Evolutionary conservation across 2,888 invertebrate genomes (phyloP), one percentile per base, ranked within the genome.

Genomic region (Drosophila sordidula): DNA sequence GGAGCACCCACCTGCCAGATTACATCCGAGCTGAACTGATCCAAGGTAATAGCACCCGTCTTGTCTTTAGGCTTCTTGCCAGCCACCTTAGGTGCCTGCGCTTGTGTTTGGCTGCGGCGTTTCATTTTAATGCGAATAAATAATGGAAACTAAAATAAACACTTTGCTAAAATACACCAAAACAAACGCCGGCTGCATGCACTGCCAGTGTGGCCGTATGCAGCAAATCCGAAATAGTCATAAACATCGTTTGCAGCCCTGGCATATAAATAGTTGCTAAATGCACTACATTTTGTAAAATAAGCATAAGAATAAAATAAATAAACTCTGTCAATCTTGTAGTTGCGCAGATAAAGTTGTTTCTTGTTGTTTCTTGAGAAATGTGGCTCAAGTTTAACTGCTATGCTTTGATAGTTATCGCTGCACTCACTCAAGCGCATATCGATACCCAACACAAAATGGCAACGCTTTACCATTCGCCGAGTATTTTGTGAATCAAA

Each of bases 11-110:
- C 97, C 94, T 96, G 95, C 76, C 98, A 98, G 80, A 98, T 96
- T 90, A 96, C 94, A 91, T 98, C 98, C 1, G 97, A 94, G 92
- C 97, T 97, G 57, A 98, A 97, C 93, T 98, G 98, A 69, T 97
- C 96, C 29, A 98, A 95, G 0, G 98, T 98, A 0, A 91, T 82
- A 0, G 87, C 73, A 3, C 87, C 86, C 0, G 80, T 41, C 44
- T 89, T 90, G 1, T 71, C 74, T 49, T 86, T 89, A 0, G 51
- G 32, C 36, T 71, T 80, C 0, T 75, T 76, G 9, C 9, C 49
- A 2, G 14, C 6, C 9, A 75, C 65, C 8, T 64, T 66, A 9
- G 54, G 11, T 6, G 26, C 36, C 2, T 46, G 47, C 3, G 59
- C 57, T 18, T 51, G 61, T 3, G 72, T 79, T 79, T 86, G 79